Base-by-base conservation (phyloP, 2,888 invertebrate genomes). In the Hyposoter dolosus region DNA sequence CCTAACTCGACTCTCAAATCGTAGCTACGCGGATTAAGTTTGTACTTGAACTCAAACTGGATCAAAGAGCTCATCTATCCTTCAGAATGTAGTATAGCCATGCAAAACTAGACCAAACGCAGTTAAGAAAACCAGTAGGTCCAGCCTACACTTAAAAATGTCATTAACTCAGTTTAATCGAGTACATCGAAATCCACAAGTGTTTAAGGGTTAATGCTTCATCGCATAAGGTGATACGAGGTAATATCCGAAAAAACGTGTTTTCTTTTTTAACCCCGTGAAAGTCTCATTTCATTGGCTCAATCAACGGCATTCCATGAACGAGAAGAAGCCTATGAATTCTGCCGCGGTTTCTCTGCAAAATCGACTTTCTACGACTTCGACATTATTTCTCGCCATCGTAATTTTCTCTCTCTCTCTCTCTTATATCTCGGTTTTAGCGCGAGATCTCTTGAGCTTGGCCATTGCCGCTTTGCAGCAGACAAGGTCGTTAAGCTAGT, bases 401-500 rank as follows among this genome's bases (percentile, higher is more conserved):
- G 53, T 6, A 17, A 45, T 60, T 60, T 43, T 75, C 45, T 74
- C 43, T 47, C 56, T 35, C 15, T 66, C 40, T 66, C 40, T 72
- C 72, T 35, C 15, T 66, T 60, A 15, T 35, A 50, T 35, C 47
- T 74, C 35, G 50, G 43, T 71, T 50, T 40, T 35, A 17, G 68
- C 60, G 53, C 68, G 72, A 78, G 78, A 83, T 83, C 68, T 74
- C 68, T 79, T 74, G 78, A 53, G 78, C 66, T 78, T 65, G 79
- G 68, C 83, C 74, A 75, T 79, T 74, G 68, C 83, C 83, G 78
- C 19, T 75, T 45, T 28, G 12, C 17, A 28, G 69, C 78, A 65
- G 82, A 75, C 85, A 85, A 85, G 82, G 85, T 82, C 85, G 82
- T 79, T 75, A 75, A 45, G 78, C 85, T 71, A 79, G 79, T 85